phyloP scores from a whole-genome alignment of 1,140 invertebrate genomes.

The Drosophila virilis region DNA sequence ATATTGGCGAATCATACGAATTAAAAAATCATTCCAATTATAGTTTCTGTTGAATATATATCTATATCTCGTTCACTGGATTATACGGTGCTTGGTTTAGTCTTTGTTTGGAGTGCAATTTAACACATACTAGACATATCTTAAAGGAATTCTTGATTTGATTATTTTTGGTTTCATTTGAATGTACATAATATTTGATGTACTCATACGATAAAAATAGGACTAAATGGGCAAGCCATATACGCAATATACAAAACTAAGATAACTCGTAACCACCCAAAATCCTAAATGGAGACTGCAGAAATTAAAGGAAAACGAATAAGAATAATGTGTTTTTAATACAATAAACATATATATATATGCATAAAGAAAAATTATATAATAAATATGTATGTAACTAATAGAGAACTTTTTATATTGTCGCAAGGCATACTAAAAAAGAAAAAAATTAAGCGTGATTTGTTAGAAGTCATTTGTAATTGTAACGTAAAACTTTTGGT shows the following conservation, averaged over 20 bases:
- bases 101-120: conserved; percentile 36
- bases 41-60: conserved; percentile 9
- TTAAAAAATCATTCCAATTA: conserved; percentile 12
- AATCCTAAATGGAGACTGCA: conserved; percentile 81
- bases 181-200: conserved; percentile 27
- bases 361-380: conserved; percentile 8
- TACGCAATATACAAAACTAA: conserved; percentile 73
- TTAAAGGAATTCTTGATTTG: conserved; percentile 28
- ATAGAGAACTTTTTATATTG: conserved; percentile 77
- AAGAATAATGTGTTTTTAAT: conserved; percentile 75
- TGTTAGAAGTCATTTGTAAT: conserved; percentile 69
- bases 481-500: conserved; percentile 72
- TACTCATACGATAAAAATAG: conserved; percentile 45
- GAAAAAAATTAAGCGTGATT: conserved; percentile 65
- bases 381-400: conserved; percentile 57
- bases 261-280: conserved; percentile 80
- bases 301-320: conserved; percentile 50
- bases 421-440: conserved; percentile 57
- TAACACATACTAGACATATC: conserved; percentile 58
- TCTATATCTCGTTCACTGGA: neutral
- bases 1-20: conserved; percentile 1
- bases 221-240: conserved; percentile 55
- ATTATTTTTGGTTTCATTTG: conserved; percentile 22
- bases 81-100: neutral
- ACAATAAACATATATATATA: conserved; percentile 55